phyloP scores from a whole-genome alignment of 2,888 invertebrate species.

The Lasioglossum leucozonium region DNA sequence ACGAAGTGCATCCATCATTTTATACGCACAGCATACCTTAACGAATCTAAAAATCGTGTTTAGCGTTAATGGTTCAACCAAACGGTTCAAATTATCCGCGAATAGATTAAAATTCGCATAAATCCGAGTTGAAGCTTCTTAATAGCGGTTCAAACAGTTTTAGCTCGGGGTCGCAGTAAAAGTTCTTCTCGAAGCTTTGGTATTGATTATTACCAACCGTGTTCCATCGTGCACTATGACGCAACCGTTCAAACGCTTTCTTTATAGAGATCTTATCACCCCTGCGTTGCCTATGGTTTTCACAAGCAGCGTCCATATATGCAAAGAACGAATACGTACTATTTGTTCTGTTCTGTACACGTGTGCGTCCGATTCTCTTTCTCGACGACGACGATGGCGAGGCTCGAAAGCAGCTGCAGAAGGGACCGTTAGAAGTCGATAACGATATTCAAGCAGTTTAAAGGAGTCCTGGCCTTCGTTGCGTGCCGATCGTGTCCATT shows the following conservation, averaged over 20 bases:
- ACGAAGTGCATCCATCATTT: neutral
- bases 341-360: slow-evolving; percentile 61
- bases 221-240: slow-evolving; percentile 37
- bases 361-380: slow-evolving; percentile 66
- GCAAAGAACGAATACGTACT: slow-evolving; percentile 59
- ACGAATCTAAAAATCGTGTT: neutral
- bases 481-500: slow-evolving; percentile 64
- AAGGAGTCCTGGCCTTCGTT: slow-evolving; percentile 57
- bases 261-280: slow-evolving; percentile 59
- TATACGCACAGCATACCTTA: neutral
- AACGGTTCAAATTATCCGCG: neutral
- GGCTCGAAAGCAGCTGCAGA: slow-evolving; percentile 58
- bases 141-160: neutral
- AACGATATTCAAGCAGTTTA: slow-evolving; percentile 72
- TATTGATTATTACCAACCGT: neutral
- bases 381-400: slow-evolving; percentile 19
- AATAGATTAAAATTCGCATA: neutral
- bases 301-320: slow-evolving; percentile 52
- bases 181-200: neutral
- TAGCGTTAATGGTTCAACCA: neutral
- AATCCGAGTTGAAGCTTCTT: neutral
- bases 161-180: neutral
- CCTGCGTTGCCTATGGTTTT: slow-evolving; percentile 50
- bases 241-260: slow-evolving; percentile 48
- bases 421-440: slow-evolving; percentile 73